Base-by-base conservation (phyloP, 1,140 invertebrate species). In the Neomicropteryx cornuta region DNA sequence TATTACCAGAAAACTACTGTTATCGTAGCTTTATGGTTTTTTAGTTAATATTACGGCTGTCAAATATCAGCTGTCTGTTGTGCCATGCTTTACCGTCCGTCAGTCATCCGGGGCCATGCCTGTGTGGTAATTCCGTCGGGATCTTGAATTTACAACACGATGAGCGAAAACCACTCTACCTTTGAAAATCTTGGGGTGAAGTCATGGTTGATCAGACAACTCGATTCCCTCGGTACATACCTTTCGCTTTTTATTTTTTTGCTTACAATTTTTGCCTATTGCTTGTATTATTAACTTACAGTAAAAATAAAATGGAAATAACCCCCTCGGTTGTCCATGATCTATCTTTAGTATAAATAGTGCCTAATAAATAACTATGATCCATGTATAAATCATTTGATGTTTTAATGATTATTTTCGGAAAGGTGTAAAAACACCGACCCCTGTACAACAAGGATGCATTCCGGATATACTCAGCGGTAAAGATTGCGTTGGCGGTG, bases 401-500 rank as follows among this genome's bases (percentile, higher is more conserved):
- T 33, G 14, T 8, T 20, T 11, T 38, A 42, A 39, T 4, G 28
- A 18, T 33, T 21, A 4, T 39, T 22, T 43, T 14, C n/a, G 16
- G 6, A 5, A 39, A 87, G 87, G 87, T 36, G 68, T 94, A 3
- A 79, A 72, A 49, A 72, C 69, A 35, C 88, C 91, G 20, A 94
- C 91, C 2, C 76, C 79, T n/a, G 87, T 93, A 41, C 89, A 93
- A 60, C 55, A 73, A 51, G 77, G 81, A 45, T 90, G 86, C 52
- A 87, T 92, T 49, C 79, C 84, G 23, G 62, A 74, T 20, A 91
- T 96, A 47, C 60, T 97, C 29, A 48, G 68, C 45, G 90, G 90
- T 0, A 68, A 77, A 50, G 89, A 97, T 71, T 85, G 91, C 38
- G 92, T 98, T 52, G 94, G 92, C 11, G 83, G 91, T 48, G 92